These are phyloP conservation scores for Boleophthalmus pectinirostris DNA, from an alignment of 2,113 vertebrate genomes.

Conservation along the genomic window DNA sequence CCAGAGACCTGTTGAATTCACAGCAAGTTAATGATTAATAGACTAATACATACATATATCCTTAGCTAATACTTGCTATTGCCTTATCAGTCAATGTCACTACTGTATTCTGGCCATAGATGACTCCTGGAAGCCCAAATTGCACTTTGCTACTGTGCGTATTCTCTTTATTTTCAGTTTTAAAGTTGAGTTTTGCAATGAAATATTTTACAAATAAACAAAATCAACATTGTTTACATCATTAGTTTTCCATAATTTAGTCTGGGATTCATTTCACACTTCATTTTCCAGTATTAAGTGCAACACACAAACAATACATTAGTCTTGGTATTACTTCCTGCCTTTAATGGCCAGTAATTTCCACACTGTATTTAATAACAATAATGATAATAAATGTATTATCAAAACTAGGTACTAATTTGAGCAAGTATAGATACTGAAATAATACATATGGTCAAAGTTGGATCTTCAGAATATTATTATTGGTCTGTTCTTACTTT, in stretches of 20 bases:
- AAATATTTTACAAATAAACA: background rate
- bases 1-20: conserved; percentile 6
- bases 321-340: too few species aligned
- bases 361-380: too few species aligned
- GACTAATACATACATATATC: conserved; percentile 24
- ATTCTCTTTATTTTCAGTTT: background rate
- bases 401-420: too few species aligned
- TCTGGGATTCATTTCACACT: background rate
- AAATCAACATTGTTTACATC: background rate
- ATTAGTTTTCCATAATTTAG: background rate
- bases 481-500: too few species aligned
- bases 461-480: too few species aligned
- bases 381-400: too few species aligned
- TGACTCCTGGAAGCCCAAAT: conserved; percentile 10
- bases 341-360: too few species aligned
- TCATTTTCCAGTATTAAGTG: too few species aligned
- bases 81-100: conserved; percentile 20
- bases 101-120: background rate
- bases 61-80: conserved; percentile 23
- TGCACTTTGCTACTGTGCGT: background rate
- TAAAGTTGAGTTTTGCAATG: background rate
- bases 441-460: too few species aligned
- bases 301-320: too few species aligned
- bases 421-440: too few species aligned
- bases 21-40: conserved; percentile 49